phyloP scores from a whole-genome alignment of 2,113 vertebrate species.

The Oreotrochilus melanogaster region DNA sequence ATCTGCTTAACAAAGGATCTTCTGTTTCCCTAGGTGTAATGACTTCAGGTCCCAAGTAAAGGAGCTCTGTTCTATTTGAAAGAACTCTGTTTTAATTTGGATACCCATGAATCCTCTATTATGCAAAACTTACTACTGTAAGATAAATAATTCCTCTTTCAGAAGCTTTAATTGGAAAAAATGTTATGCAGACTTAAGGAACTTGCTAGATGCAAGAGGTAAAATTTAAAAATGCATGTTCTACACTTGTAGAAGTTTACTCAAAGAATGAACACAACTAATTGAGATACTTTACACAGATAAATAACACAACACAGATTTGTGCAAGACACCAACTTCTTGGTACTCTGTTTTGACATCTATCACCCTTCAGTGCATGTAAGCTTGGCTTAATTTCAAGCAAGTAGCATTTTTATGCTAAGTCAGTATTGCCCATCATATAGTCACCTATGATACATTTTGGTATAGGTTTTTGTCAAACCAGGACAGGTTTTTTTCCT shows the following conservation, averaged over 20 bases:
- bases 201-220: not conserved
- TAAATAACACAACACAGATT: not conserved
- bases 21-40: constrained; percentile 62
- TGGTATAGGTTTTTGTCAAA: not conserved
- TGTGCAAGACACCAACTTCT: not conserved
- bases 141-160: constrained; percentile 26
- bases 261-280: not conserved
- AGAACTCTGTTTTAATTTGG: constrained; percentile 57
- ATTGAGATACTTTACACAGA: not conserved
- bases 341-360: not conserved
- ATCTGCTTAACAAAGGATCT: constrained; percentile 52
- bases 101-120: constrained; percentile 20
- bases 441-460: not conserved
- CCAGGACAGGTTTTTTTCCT: not conserved
- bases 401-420: not conserved
- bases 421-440: not conserved
- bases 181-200: not conserved
- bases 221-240: not conserved
- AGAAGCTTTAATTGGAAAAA: not conserved
- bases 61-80: constrained; percentile 68
- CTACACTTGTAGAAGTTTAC: not conserved
- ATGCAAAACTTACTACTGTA: not conserved
- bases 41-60: constrained; percentile 45
- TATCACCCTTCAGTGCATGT: not conserved
- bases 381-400: not conserved